These are phyloP conservation scores for Aleiodes alternator DNA, from an alignment of 2,888 invertebrate genomes.

Conservation along the genomic window DNA sequence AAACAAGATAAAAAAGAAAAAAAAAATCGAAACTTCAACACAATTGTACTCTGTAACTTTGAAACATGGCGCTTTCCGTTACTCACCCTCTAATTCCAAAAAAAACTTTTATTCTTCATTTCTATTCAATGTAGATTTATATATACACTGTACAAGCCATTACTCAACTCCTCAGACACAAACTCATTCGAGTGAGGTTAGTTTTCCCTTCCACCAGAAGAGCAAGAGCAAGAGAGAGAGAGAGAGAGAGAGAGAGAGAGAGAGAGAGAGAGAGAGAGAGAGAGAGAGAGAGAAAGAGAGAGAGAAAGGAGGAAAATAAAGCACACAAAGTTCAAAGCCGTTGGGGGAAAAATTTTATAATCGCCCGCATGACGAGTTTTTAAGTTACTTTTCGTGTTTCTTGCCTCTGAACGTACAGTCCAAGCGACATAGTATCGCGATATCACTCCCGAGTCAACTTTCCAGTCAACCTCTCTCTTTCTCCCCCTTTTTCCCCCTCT, in stretches of 20 bases:
- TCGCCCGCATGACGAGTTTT: constrained; percentile 53
- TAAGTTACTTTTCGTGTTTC: constrained; percentile 55
- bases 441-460: constrained; percentile 37
- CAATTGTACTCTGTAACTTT: too few relatives aligned
- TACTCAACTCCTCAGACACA: constrained; percentile 38
- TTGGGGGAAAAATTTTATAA: constrained; percentile 50
- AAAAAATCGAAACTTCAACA: too few relatives aligned
- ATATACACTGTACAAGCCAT: constrained; percentile 36
- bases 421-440: constrained; percentile 32
- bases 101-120: too few relatives aligned
- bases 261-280: background rate
- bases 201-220: background rate
- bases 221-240: background rate
- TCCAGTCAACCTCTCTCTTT: constrained; percentile 8
- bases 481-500: constrained; percentile 34
- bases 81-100: too few relatives aligned
- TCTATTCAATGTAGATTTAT: background rate
- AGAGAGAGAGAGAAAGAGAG: background rate
- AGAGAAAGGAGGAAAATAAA: constrained; percentile 23
- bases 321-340: constrained; percentile 21
- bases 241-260: background rate
- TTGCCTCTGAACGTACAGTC: constrained; percentile 40
- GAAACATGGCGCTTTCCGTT: too few relatives aligned
- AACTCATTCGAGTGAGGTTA: constrained; percentile 34
- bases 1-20: too few relatives aligned